A percentile compares a stretch with the other conserved stretches of the same genome.
Conservation (phyloP, 1,140 invertebrate species). For the Melitaea cinxia region DNA sequence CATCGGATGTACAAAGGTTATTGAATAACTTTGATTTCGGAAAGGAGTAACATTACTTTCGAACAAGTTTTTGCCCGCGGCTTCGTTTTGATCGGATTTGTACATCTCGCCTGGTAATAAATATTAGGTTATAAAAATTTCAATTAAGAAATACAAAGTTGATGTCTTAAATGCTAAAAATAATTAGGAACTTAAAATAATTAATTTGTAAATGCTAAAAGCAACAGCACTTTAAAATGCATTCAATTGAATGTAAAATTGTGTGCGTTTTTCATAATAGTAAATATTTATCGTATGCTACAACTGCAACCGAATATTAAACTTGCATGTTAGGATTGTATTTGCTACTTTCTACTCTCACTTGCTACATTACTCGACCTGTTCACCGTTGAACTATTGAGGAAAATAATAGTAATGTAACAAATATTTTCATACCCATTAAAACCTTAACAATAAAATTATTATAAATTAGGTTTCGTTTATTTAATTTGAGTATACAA, state of each 20-base stretch:
- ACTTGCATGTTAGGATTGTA: neutral
- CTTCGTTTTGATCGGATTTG: neutral
- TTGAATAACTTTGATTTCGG: slow-evolving; percentile 2
- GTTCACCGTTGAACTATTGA: neutral
- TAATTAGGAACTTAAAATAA: too few relatives aligned
- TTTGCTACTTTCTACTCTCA: neutral
- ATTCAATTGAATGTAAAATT: too few relatives aligned
- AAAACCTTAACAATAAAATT: neutral
- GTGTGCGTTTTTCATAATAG: too few relatives aligned
- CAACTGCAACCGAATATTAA: neutral
- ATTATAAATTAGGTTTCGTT: too few relatives aligned
- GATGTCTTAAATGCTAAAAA: too few relatives aligned
- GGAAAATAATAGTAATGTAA: neutral
- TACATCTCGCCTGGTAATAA: neutral
- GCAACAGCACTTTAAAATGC: too few relatives aligned
- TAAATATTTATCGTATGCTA: too few relatives aligned
- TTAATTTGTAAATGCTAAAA: too few relatives aligned
- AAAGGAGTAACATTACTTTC: neutral
- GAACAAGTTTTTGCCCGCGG: neutral
- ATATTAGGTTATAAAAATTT: too few relatives aligned
- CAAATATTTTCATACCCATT: neutral
- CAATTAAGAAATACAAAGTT: too few relatives aligned
- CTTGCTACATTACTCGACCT: neutral
- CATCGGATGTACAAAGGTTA: slow-evolving; percentile 7
- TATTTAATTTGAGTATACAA: neutral